Evolutionary conservation across 2,797 vertebrate species (phyloP), one percentile per base, ranked within the genome.

Genomic region (Falco concolor): DNA sequence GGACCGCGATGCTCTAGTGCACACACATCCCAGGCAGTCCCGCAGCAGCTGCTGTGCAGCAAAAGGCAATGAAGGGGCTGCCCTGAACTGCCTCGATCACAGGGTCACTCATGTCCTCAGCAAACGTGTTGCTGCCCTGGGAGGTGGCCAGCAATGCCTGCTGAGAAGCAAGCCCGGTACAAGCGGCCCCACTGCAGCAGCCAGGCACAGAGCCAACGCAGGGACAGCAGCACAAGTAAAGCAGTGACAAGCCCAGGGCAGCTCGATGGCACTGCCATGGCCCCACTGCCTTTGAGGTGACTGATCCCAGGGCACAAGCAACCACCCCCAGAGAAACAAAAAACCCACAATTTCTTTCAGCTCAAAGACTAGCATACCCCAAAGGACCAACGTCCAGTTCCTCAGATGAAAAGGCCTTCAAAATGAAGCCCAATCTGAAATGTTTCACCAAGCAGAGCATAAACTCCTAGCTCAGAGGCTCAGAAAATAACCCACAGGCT

Each of bases 361-460:
- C 45, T 70, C 38, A 59, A 34, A 34, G 50, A 17, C 12, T 13
- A 36, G 30, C 52, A 12, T 2, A 25, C 12, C 49, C 73, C 54
- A 10, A 21, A 73, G 73, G 32, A 12, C 4, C 2, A 0, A 27
- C 0, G 23, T n/a, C 16, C 76, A n/a, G n/a, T 1, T 36, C 42
- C 30, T 23, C 49, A 67, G 52, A 8, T 44, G 67, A 20, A 73
- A 73, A 50, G 32, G n/a, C 79, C 40, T 3, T 56, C 5, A 12
- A 38, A 63, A 9, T 6, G 13, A 60, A 80, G 60, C 5, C 12
- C 20, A 54, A 69, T 10, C 45, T 15, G 24, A 76, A 12, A 2
- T 6, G 54, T 76, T 75, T 40, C 68, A 64, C 59, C 54, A 15
- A 28, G 45, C 76, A 76, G 53, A 63, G 61, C 53, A 7, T 25